phyloP scores from a whole-genome alignment of 2,888 invertebrate species.

The Dinocampus coccinellae region DNA sequence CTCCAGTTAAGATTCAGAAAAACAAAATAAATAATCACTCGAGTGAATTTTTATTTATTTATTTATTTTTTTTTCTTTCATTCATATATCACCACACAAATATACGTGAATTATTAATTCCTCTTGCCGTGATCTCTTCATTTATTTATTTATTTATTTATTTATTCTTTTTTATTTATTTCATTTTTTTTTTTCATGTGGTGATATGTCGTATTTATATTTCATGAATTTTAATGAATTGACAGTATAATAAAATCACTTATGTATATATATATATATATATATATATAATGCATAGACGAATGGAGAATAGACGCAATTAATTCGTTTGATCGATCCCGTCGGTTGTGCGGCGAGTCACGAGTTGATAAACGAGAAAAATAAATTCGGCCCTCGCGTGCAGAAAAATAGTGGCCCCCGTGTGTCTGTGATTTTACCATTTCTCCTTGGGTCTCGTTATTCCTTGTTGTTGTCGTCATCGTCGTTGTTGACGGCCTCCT shows the following conservation, averaged over 20 bases:
- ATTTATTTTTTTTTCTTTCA: too few relatives aligned
- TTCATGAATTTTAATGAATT: too few relatives aligned
- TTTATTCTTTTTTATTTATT: too few relatives aligned
- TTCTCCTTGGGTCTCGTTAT: too few relatives aligned
- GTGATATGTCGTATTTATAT: too few relatives aligned
- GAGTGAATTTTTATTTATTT: too few relatives aligned
- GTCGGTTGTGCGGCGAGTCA: conserved; percentile 32
- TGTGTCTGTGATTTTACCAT: conserved; percentile 34
- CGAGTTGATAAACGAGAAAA: conserved; percentile 37
- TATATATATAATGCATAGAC: background rate
- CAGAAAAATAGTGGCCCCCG: conserved; percentile 30
- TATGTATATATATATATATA: background rate
- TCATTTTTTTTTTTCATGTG: background rate
- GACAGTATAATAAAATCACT: background rate
- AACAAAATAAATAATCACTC: background rate
- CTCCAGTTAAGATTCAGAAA: background rate
- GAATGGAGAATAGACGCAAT: conserved; percentile 20
- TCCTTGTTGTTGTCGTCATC: background rate
- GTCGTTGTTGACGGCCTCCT: background rate
- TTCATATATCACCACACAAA: too few relatives aligned
- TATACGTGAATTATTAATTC: too few relatives aligned
- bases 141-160: too few relatives aligned
- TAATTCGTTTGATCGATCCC: conserved; percentile 40
- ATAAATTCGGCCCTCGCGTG: conserved; percentile 36
- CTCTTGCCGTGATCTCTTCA: too few relatives aligned